Percentiles rank a stretch among this genome's conserved stretches.
These are phyloP conservation scores for Bettongia penicillata DNA, from an alignment of 2,113 vertebrate species.

Conservation along the genomic window DNA sequence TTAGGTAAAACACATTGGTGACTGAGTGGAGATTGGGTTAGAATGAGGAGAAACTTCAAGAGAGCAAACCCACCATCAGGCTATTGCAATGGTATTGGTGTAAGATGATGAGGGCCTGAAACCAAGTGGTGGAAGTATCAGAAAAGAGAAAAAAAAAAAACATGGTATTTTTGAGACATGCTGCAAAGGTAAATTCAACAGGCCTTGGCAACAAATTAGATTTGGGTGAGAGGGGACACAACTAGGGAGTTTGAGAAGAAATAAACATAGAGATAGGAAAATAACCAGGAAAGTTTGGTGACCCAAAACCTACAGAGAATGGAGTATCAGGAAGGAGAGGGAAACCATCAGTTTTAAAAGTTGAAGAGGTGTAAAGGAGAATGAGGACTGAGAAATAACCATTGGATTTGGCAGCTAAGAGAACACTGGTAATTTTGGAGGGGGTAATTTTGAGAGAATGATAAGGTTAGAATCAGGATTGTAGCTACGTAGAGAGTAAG, in stretches of 20 bases:
- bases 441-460: too few relatives aligned
- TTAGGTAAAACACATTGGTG: not conserved
- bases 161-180: not conserved
- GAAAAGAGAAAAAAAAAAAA: not conserved
- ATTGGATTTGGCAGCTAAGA: too few relatives aligned
- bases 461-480: too few relatives aligned
- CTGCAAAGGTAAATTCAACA: not conserved
- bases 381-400: too few relatives aligned
- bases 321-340: too few relatives aligned
- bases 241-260: not conserved
- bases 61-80: too few relatives aligned
- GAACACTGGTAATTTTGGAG: too few relatives aligned
- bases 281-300: not conserved
- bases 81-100: too few relatives aligned
- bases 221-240: not conserved
- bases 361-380: too few relatives aligned
- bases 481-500: too few relatives aligned
- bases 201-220: not conserved
- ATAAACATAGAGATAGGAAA: not conserved
- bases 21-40: not conserved
- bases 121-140: not conserved
- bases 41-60: not conserved
- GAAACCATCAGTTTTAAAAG: too few relatives aligned
- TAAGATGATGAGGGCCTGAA: not conserved
- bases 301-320: not conserved